Percentiles rank a stretch among this genome's conserved stretches.
These are phyloP conservation scores for Telmatherina bonti DNA, from an alignment of 2,797 vertebrate species.

Conservation along the genomic window DNA sequence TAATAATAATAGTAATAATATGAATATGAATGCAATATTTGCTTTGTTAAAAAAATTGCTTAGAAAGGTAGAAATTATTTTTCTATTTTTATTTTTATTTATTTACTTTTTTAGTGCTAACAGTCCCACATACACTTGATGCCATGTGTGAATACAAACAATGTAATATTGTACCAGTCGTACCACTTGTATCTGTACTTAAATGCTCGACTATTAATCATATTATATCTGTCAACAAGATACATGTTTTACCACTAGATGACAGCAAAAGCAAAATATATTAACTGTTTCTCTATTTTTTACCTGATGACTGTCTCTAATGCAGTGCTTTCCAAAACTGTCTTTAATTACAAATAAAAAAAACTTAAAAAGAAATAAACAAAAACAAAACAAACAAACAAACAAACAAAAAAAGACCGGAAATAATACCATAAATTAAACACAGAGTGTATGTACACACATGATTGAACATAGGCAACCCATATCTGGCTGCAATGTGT, in stretches of 20 bases:
- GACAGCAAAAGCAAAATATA: constrained; percentile 11
- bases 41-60: no score
- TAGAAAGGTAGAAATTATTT: no score
- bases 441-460: not conserved
- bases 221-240: not conserved
- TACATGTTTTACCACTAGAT: constrained; percentile 11
- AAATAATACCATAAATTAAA: not conserved
- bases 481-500: not conserved
- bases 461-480: constrained; percentile 3
- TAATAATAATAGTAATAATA: no score
- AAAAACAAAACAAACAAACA: not conserved
- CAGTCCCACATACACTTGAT: no score
- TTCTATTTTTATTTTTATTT: no score
- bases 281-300: not conserved
- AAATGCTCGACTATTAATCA: no score
- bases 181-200: no score
- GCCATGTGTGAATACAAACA: no score
- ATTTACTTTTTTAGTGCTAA: no score
- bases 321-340: constrained; percentile 1
- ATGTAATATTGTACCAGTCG: no score
- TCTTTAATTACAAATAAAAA: not conserved
- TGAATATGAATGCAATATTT: no score
- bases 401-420: not conserved
- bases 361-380: not conserved
- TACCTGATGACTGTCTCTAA: not conserved